Percentiles rank a stretch among this genome's conserved stretches.
Conservation (phyloP, 2,113 vertebrate species). For the Synchiropus splendidus region DNA sequence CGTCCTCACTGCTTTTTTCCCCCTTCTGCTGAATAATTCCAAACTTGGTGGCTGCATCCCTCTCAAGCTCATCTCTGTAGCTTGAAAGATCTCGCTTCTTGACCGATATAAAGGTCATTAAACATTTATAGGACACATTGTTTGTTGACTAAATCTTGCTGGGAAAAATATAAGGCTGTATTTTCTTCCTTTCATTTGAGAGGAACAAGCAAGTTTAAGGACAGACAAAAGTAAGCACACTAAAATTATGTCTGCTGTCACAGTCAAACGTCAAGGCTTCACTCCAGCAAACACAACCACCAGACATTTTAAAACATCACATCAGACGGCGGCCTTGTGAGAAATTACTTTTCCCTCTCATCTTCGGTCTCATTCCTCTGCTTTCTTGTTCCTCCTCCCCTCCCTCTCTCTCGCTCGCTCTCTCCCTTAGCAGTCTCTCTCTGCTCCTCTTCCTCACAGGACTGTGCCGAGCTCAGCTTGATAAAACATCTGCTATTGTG, state of each 20-base stretch:
- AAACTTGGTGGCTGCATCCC: not conserved
- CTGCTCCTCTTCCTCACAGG: not conserved
- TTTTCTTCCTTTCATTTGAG: no score
- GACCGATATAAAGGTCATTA: constrained; percentile 12
- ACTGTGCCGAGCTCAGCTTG: not conserved
- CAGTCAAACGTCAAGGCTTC: not conserved
- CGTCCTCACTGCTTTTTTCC: no score
- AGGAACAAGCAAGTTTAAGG: no score
- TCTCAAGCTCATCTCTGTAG: constrained; percentile 6
- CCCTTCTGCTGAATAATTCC: not conserved
- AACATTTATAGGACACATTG: constrained; percentile 10
- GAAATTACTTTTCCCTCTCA: constrained; percentile 1
- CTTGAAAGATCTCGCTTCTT: constrained; percentile 12
- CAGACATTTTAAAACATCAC: no score
- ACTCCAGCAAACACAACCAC: no score
- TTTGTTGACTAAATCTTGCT: constrained; percentile 3
- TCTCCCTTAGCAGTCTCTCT: constrained; percentile 3
- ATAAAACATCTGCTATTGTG: not conserved
- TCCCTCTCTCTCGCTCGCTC: not conserved
- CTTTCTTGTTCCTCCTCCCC: not conserved
- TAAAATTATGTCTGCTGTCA: not conserved
- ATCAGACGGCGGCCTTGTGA: not conserved
- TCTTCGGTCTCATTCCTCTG: no score
- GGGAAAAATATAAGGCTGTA: no score
- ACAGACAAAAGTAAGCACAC: not conserved